phyloP scores from a whole-genome alignment of 1,140 invertebrate genomes.

The Camponotus vicinus region DNA sequence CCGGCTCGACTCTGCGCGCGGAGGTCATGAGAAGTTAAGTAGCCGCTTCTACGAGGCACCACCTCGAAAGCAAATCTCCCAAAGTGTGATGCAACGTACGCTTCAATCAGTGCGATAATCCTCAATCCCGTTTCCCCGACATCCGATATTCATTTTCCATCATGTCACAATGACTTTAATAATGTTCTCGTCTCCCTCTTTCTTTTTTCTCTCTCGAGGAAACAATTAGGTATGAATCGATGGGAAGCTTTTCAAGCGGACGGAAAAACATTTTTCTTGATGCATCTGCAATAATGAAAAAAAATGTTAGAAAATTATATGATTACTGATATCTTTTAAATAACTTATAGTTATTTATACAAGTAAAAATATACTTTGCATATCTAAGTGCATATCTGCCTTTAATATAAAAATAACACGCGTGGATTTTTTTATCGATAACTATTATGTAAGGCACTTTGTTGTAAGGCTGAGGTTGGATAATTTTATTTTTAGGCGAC shows the following conservation, averaged over 20 bases:
- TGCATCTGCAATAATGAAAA: neutral
- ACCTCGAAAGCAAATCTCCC: constrained; percentile 59
- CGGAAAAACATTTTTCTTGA: neutral
- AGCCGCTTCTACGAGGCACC: constrained; percentile 41
- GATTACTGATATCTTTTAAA: constrained; percentile 16
- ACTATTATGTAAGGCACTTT: constrained; percentile 40
- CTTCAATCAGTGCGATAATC: constrained; percentile 32
- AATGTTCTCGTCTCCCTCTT: neutral
- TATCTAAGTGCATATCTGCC: neutral
- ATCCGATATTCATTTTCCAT: neutral
- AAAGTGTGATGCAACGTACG: constrained; percentile 60
- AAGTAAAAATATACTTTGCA: neutral
- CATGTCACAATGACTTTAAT: too few relatives aligned
- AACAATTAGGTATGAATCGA: neutral
- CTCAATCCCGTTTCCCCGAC: neutral
- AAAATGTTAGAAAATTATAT: neutral
- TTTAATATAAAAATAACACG: constrained; percentile 24
- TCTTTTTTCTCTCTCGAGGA: too few relatives aligned
- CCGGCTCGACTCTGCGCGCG: constrained; percentile 39
- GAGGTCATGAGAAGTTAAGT: constrained; percentile 77
- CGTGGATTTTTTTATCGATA: constrained; percentile 30
- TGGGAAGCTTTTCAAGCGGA: neutral
- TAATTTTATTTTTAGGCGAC: constrained; percentile 44
- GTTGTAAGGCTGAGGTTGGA: neutral
- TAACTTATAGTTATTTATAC: neutral